A percentile compares a stretch with the other conserved stretches of the same genome.
Conservation (phyloP, 2,888 invertebrate genomes). For the Glyphotaelius pellucidus region DNA sequence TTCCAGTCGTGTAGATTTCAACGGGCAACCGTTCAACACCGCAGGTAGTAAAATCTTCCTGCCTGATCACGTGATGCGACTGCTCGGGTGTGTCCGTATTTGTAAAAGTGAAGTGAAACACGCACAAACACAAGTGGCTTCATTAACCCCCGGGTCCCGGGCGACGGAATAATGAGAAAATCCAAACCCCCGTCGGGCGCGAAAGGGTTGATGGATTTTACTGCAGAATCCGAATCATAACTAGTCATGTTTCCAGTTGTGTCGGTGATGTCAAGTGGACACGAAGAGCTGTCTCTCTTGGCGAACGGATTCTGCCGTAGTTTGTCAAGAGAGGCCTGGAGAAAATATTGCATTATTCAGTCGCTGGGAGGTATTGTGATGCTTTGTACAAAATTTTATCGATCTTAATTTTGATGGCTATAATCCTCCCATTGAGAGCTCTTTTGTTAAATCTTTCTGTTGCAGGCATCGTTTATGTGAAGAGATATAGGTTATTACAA, state of each 20-base stretch:
- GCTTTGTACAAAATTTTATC: background rate
- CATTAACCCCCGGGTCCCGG: constrained; percentile 34
- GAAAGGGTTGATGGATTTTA: constrained; percentile 25
- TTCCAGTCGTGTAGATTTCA: constrained; percentile 22
- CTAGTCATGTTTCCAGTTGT: background rate
- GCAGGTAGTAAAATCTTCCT: constrained; percentile 22
- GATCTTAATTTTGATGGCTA: background rate
- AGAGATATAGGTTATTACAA: background rate
- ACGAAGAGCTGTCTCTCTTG: background rate
- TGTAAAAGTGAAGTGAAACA: constrained; percentile 29
- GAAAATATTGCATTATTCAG: background rate
- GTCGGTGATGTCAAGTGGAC: background rate
- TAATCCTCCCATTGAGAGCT: background rate
- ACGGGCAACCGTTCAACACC: background rate
- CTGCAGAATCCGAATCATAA: constrained; percentile 1
- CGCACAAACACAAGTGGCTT: constrained; percentile 36
- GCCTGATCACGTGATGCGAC: constrained; percentile 24
- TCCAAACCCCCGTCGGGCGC: constrained; percentile 25
- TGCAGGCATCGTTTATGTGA: background rate
- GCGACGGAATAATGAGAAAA: constrained; percentile 44
- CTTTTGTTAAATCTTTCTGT: background rate
- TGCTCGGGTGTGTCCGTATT: background rate
- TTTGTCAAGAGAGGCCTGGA: constrained; percentile 6
- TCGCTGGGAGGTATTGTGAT: background rate
- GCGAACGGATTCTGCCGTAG: background rate